Base-by-base conservation (phyloP, 2,888 invertebrate species). In the Caenorhabditis panamensis region DNA sequence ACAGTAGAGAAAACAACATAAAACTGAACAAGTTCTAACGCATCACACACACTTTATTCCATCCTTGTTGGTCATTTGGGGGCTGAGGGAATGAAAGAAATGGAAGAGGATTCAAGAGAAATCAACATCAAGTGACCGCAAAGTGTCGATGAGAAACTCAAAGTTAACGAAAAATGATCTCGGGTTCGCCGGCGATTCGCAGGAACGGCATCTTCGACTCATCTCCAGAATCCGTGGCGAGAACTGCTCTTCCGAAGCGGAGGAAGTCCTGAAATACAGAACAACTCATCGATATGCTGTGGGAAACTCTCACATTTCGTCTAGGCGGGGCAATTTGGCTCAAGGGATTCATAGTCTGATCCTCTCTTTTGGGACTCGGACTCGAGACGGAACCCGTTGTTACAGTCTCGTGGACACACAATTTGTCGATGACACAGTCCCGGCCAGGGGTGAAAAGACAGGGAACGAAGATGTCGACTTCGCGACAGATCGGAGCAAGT, bases 221-320 rank as follows among this genome's bases (percentile, higher is more conserved):
- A 18, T 64, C 73, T 41, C 37, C 64, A n/a, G 31, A 51, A 41
- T 51, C 69, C 41, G 69, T 53, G 37, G 53, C 69, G 53, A 61
- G 2, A 18, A 18, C 47, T 24, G 77, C 41, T 66, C 72, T 53
- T 72, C 79, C 79, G 72, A 79, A 79, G 26, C 79, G 66, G 22
- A 79, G 51, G 37, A 79, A 79, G 54, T 79, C 79, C 79, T 79
- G 75, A 68, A 79, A 63, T 41, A 4, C 5, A 31, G 31, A 6
- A 9, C 4, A 31, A 6, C 9, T 31, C 31, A 31, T 31, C 5
- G 9, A n/a, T n/a, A n/a, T 22, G 24, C 22, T n/a, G 28, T 18
- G 51, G 26, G 22, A 28, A 9, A 37, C 18, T 16, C 69, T 78
- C 47, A 69, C 79, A 56, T 72, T 79, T 51, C 59, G 5, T 36